phyloP scores from a whole-genome alignment of 2,888 invertebrate genomes.

The Sinodicranocentrus sp. region DNA sequence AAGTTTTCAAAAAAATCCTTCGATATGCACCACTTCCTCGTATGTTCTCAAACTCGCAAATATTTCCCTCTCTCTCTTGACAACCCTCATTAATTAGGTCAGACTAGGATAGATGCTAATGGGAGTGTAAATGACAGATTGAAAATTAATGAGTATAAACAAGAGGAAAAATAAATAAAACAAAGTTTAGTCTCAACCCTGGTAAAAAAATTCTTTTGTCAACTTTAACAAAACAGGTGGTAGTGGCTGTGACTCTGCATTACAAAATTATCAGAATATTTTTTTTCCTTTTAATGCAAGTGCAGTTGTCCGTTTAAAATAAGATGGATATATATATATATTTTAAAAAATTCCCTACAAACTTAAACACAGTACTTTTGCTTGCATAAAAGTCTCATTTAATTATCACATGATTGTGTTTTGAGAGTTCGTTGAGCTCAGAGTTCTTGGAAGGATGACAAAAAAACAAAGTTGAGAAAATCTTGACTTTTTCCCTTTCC shows the following conservation, averaged over 20 bases:
- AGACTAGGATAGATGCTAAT: conserved; percentile 33
- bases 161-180: not conserved
- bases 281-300: no score
- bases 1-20: not conserved
- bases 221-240: no score
- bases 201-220: no score
- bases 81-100: conserved; percentile 20
- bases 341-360: not conserved
- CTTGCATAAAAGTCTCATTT: not conserved
- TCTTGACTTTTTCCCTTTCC: not conserved
- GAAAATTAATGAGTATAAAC: conserved; percentile 1
- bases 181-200: no score
- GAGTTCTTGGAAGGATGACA: conserved; percentile 29
- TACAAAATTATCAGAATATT: no score
- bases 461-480: not conserved
- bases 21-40: not conserved
- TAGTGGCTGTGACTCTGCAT: no score
- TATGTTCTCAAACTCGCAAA: no score
- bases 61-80: not conserved
- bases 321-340: not conserved
- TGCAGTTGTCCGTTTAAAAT: not conserved
- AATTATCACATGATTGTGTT: not conserved
- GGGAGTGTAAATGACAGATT: not conserved
- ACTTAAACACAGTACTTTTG: not conserved
- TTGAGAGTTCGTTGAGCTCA: conserved; percentile 20